Evolutionary conservation across 2,888 invertebrate species (phyloP), one percentile per base, ranked within the genome.

Genomic region (Pristionchus maxplancki): DNA sequence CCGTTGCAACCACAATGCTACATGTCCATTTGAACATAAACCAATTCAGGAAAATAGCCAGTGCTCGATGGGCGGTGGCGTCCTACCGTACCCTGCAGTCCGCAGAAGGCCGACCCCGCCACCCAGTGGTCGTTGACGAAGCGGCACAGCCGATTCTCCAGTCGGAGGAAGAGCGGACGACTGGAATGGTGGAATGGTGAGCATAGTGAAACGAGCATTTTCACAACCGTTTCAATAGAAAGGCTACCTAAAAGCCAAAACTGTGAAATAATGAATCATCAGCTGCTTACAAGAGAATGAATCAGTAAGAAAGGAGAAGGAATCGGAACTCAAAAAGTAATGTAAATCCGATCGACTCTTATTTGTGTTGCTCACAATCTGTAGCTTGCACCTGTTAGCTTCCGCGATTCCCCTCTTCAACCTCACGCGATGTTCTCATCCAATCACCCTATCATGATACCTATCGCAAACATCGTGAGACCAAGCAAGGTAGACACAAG

Each of bases 51-150:
- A 67, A 67, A 20, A 67, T 13, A 74, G 11, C 40, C 74, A 40
- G 37, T 40, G 17, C 40, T 74, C 74, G 74, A 74, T 37, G 40
- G 24, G n/a, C n/a, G n/a, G n/a, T n/a, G 1, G 13, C 11, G 1
- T 28, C 28, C n/a, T 78, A 9, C 85, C 67, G 67, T 64, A 88
- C 88, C 78, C 62, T 88, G 53, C 53, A 88, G 81, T 37, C 94
- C 94, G 40, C 90, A 91, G 88, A 90, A 93, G 71, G 91, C 91
- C 15, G 93, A 91, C 2, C 90, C 90, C 2, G 93, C 90, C 28
- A 91, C 92, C 94, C 94, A 94, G 83, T 93, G 93, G 37, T 93
- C 93, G 89, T 94, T 94, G 78, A 94, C 94, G 90, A 94, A 90
- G 37, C 89, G 90, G 86, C 94, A 94, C 40, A 94, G 89, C 62